Percentiles rank a stretch among this genome's conserved stretches.
Conservation (phyloP, 2,797 vertebrate species). For the Bovichtus diacanthus region DNA sequence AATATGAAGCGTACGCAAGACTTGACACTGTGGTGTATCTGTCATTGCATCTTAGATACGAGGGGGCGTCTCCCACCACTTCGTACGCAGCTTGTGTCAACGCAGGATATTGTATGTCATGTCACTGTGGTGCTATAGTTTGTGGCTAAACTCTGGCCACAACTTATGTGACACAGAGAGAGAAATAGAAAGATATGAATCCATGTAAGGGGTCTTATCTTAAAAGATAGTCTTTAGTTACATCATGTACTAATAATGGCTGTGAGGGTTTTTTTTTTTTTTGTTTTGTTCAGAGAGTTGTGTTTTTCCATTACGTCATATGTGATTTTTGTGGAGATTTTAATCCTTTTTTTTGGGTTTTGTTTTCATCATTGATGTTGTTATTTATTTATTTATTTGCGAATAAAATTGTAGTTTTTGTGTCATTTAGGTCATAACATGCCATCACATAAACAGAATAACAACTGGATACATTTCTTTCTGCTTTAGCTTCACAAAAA, state of each 20-base stretch:
- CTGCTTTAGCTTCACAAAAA: background rate
- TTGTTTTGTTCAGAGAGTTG: background rate
- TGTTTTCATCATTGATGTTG: background rate
- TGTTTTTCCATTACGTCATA: slow-evolving; percentile 23
- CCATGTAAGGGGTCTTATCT: slow-evolving; percentile 6
- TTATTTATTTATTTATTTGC: background rate
- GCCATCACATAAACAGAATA: background rate
- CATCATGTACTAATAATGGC: slow-evolving; percentile 4
- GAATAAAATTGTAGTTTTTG: background rate
- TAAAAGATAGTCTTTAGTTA: slow-evolving; percentile 12
- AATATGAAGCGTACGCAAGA: slow-evolving; percentile 28
- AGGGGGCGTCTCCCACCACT: slow-evolving; percentile 44
- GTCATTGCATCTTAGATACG: slow-evolving; percentile 49
- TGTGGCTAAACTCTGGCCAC: slow-evolving; percentile 63
- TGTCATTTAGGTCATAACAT: background rate
- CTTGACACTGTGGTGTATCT: slow-evolving; percentile 58
- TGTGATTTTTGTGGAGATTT: background rate
- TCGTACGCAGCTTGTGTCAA: slow-evolving; percentile 41
- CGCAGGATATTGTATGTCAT: slow-evolving; percentile 75
- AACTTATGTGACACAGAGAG: slow-evolving; percentile 33
- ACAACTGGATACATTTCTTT: background rate
- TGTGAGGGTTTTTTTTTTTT: too few species aligned
- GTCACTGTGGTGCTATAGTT: slow-evolving; percentile 18
- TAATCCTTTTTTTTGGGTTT: background rate
- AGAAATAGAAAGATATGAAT: slow-evolving; percentile 38